Base-by-base conservation (phyloP, 2,113 vertebrate genomes). In the Actenoides hombroni region DNA sequence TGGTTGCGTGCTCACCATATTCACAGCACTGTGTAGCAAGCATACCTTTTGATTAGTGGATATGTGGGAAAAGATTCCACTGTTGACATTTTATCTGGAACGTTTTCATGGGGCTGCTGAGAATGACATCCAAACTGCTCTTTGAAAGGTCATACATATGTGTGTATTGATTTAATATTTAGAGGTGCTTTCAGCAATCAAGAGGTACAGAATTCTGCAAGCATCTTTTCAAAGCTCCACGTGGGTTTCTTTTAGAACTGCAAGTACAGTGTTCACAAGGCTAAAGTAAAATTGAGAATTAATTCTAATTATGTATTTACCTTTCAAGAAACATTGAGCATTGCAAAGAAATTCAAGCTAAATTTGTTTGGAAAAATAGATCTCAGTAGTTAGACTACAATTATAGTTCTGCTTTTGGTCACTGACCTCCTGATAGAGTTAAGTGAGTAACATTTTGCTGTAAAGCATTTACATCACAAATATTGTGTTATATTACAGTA, bases 81-180 rank as follows among this genome's bases (percentile, higher is more conserved):
- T 94, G 73, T 57, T 93, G 91, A 95, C 77, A 90, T 95, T 95
- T 96, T 67, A 73, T 78, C 80, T 85, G 53, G 39, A 95, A 93
- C 0, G 0, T 80, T 91, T 95, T 70, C 83, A 81, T 46, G 68
- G 42, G 67, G 86, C 59, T 76, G 28, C 28, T 69, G 68, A 90
- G 87, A 94, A 91, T 76, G 63, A 78, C 48, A 90, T 79, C 75
- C 13, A 60, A 46, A 88, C 59, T 69, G 13, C 53, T 92, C 57
- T 40, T 90, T 92, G 77, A 95, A 95, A 85, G 61, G 68, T 87
- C 87, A 80, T 90, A 84, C 70, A 88, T 89, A 88, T 54, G 21
- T 76, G 56, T 74, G 35, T 88, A 95, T 94, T 97, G 83, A 96
- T 94, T 88, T 85, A 94, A 86, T 67, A 96, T 81, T 96, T 91